Base-by-base conservation (phyloP, 2,888 invertebrate genomes). In the Eupithecia subfuscata region DNA sequence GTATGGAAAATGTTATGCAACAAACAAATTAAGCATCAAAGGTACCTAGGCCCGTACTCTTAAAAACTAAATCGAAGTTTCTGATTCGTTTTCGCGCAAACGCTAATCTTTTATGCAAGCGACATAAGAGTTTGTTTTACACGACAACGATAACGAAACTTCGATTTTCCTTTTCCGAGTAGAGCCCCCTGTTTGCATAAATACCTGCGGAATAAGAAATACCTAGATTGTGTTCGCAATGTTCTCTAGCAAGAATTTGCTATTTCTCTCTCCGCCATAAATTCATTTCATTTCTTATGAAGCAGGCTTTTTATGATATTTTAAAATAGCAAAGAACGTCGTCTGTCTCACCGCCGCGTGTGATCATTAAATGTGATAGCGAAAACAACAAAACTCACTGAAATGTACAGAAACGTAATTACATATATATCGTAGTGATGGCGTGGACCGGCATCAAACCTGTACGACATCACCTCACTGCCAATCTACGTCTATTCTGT, bases 401-500 rank as follows among this genome's bases (percentile, higher is more conserved):
- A 25, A 60, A 60, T 60, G 7, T 60, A 60, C 40, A 37, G 37
- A 37, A 30, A 67, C 40, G 9, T 34, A 16, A 22, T 37, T 0
- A 37, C 11, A n/a, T 11, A 37, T n/a, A n/a, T 11, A 37, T 67
- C 40, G n/a, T n/a, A 67, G 65, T 37, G 65, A 67, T 37, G 68
- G 22, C 67, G 43, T 40, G 40, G n/a, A 16, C 52, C 73, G 75
- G 37, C 34, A 65, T 71, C 64, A 18, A 70, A 64, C 69, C 69
- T 22, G 70, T 70, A 72, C 22, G 73, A 75, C 77, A 22, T 75
- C 75, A 71, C 72, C 25, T 77, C 75, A 77, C 68, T 75, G 77
- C 70, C 77, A 77, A 77, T 75, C 75, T 70, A 72, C 30, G 74
- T 77, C 77, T 74, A 77, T 72, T 75, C 71, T 34, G 43, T 56